These are phyloP conservation scores for Callipepla squamata DNA, from an alignment of 2,113 vertebrate genomes.

Conservation along the genomic window DNA sequence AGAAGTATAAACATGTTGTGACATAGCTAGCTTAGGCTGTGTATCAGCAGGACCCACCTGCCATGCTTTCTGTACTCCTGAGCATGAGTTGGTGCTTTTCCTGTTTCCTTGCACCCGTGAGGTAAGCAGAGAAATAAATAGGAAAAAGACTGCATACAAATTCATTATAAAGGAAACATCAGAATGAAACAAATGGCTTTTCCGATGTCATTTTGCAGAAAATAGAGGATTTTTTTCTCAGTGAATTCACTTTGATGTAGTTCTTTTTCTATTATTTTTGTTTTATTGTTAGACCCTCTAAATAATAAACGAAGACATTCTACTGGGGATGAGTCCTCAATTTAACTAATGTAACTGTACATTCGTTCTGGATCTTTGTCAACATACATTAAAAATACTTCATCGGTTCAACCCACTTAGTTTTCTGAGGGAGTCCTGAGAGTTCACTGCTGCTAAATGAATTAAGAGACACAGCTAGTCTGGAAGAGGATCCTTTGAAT, in stretches of 20 bases:
- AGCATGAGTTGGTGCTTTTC: not conserved
- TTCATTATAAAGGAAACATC: not conserved
- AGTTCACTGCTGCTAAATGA: not conserved
- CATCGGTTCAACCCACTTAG: slow-evolving; percentile 65
- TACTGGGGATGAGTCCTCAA: not conserved
- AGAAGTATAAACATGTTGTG: not conserved
- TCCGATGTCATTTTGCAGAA: not conserved
- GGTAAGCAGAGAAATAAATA: not conserved
- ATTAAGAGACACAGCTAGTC: not conserved
- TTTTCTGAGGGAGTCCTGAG: not conserved
- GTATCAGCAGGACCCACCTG: not conserved
- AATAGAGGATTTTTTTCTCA: not conserved
- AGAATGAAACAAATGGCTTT: not conserved
- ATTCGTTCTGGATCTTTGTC: slow-evolving; percentile 59
- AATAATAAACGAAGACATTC: slow-evolving; percentile 41
- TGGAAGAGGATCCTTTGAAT: not conserved
- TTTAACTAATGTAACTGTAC: slow-evolving; percentile 27
- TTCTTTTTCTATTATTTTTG: not conserved
- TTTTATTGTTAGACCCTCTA: not conserved
- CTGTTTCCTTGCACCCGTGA: not conserved
- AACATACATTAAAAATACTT: slow-evolving; percentile 67
- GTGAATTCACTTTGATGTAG: not conserved
- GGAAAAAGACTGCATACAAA: not conserved
- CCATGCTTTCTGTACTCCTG: not conserved
- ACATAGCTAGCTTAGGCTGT: not conserved